Evolutionary conservation across 2,888 invertebrate genomes (phyloP), one percentile per base, ranked within the genome.

Genomic region (Oscheius sp.): DNA sequence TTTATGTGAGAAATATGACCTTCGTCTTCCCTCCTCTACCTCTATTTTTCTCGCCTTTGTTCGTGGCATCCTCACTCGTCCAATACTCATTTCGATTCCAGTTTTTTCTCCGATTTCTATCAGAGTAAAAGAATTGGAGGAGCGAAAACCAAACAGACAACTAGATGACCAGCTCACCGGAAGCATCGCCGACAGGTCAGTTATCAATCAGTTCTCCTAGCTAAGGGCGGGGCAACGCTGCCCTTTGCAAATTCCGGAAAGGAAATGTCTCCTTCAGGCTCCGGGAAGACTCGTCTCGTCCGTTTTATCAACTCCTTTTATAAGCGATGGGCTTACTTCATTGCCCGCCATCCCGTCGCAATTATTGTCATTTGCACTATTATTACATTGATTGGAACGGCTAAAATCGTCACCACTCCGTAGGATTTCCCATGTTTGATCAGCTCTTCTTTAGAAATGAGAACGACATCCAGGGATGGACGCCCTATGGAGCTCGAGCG

Each of bases 401-500:
- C 74, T 65, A 82, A 79, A 69, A 72, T 81, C 48, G 71, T 74
- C 17, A 73, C 75, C 15, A 80, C 82, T 34, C 82, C 81, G 80
- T 79, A 42, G 71, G 65, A 48, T 50, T 15, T 17, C n/a, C 10
- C 15, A 46, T 20, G 48, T 65, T 37, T 12, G 12, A 8, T 29
- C 29, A 31, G 3, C 12, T 34, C 50, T 34, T 39, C 10, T 73
- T 64, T 33, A 80, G 75, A 25, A 82, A 81, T 65, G 82, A 77
- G 42, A 81, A 81, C 65, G 82, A 81, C 69, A 81, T 84, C 70
- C 81, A 82, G 15, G 84, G 84, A 12, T 84, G 83, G 66, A 83
- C 84, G 23, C 84, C 84, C 2, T 82, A 83, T 48, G 84, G 84
- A 34, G 79, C 84, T 1, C 37, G 77, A 20, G 75, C 78, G 1